Base-by-base conservation (phyloP, 2,113 vertebrate genomes). In the Hippocampus comes region DNA sequence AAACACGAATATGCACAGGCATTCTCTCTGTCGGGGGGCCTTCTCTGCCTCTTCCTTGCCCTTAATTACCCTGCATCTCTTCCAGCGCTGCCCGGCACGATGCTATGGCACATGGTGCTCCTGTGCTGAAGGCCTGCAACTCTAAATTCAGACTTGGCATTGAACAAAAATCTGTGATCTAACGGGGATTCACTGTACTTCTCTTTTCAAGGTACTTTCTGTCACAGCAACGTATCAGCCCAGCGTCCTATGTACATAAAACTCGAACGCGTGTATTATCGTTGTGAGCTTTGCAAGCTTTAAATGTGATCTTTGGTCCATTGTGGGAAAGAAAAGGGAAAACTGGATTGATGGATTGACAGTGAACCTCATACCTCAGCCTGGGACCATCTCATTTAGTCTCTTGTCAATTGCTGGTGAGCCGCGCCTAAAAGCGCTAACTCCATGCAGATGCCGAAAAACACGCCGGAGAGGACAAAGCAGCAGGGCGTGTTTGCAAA, bases 131-230 rank as follows among this genome's bases (percentile, higher is more conserved):
- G 14, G 46, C 46, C 12, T 0, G 2, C 15, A 3, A 48, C 4
- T 15, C 12, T 38, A 38, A 48, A 48, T 48, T 48, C 9, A 15
- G 12, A 48, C 46, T 30, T 4, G 30, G 30, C 30, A 30, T 4
- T 30, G 30, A 15, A 46, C 43, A n/a, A 10, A 56, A 59, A 15
- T 59, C 23, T 12, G 17, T 2, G 17, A 34, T 34, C 12, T 34
- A 9, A 30, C 25, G 27, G 17, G 59, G 27, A 2, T 61, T 30
- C 59, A 17, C 27, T 9, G 27, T 9, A 34, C 34, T 74, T 56
- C 69, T 75, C 55, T 74, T 59, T 68, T 34, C 12, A 82, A 73
- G 87, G 86, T 88, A 88, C 87, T 82, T 81, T 56, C 73, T 82
- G 78, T 83, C 68, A 87, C 78, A 67, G 49, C 75, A 71, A 84